A percentile compares a stretch with the other conserved stretches of the same genome.
These are phyloP conservation scores for Muntiacus reevesi DNA, from an alignment of 2,113 vertebrate species.

Conservation along the genomic window DNA sequence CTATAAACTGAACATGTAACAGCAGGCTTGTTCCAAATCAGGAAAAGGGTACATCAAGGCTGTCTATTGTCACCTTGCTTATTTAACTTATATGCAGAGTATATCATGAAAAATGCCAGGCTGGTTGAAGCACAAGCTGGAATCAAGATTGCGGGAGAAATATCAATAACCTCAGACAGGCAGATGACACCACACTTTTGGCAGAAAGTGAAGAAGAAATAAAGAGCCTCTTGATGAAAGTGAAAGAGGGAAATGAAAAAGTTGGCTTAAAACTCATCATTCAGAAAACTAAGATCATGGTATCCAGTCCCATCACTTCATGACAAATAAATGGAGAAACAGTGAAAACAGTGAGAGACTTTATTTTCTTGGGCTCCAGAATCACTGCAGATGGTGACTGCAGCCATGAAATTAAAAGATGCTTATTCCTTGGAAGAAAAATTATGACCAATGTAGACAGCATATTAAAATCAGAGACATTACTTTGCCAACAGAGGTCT, in stretches of 20 bases:
- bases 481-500: not conserved
- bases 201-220: not conserved
- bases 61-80: not conserved
- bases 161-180: not conserved
- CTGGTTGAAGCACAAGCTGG: not conserved
- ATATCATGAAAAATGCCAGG: not conserved
- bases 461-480: not conserved
- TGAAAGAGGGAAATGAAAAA: not conserved
- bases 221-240: not conserved
- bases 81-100: not conserved
- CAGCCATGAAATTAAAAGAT: not conserved
- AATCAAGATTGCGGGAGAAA: not conserved
- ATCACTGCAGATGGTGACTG: not conserved
- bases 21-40: not conserved
- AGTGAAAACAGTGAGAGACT: not conserved
- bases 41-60: not conserved
- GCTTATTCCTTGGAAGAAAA: not conserved
- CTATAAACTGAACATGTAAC: not conserved
- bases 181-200: not conserved
- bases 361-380: not conserved
- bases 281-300: not conserved
- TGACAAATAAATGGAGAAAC: not conserved
- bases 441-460: not conserved
- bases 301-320: not conserved
- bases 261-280: not conserved